Conservation (phyloP, 2,113 vertebrate genomes). For the Brachyhypopomus occidentalis region DNA sequence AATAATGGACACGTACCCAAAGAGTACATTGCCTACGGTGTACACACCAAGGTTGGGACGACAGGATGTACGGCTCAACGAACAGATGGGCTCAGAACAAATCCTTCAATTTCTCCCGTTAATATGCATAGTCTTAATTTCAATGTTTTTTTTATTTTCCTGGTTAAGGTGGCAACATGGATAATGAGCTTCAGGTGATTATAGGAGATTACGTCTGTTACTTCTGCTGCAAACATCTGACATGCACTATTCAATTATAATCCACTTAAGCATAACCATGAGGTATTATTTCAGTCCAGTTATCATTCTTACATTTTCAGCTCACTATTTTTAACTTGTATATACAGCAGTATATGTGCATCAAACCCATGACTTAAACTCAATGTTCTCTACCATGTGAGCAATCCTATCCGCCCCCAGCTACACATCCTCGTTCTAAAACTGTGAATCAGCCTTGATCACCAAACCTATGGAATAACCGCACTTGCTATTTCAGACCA, state of each 20-base stretch:
- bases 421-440: background rate
- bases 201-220: background rate
- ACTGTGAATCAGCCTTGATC: background rate
- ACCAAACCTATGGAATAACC: background rate
- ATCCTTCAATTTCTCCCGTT: background rate
- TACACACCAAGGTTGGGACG: background rate
- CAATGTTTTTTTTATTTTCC: background rate
- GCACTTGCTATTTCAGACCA: too few species aligned
- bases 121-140: background rate
- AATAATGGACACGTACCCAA: background rate
- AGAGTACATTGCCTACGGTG: background rate
- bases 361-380: too few species aligned
- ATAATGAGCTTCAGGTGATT: conserved; percentile 5
- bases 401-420: too few species aligned
- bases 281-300: background rate
- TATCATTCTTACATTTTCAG: background rate
- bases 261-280: background rate
- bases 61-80: background rate
- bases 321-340: too few species aligned
- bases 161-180: background rate
- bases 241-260: background rate
- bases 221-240: background rate
- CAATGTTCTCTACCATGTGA: too few species aligned
- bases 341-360: too few species aligned
- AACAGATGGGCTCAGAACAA: background rate